Base-by-base conservation (phyloP, 2,797 vertebrate genomes). In the Onychomys leucogaster region DNA sequence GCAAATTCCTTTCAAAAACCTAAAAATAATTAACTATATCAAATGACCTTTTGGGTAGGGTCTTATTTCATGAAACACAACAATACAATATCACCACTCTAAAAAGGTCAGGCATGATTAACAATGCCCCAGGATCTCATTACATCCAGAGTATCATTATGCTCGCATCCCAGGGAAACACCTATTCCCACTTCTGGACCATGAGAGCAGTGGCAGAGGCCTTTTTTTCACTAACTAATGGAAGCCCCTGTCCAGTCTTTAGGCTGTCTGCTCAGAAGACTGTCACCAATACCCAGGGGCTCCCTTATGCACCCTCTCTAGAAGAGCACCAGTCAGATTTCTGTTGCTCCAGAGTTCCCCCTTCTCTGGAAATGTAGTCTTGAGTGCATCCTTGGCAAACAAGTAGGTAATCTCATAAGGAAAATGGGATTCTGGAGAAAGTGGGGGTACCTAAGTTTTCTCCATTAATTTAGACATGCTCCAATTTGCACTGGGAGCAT, bases 381-480 rank as follows among this genome's bases (percentile, higher is more conserved):
- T 82, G 32, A 63, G 82, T 34, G 21, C 13, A 63, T 63, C 61
- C 34, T 65, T 82, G 89, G 94, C 92, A 94, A 94, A 94, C 25
- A 90, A 78, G 77, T 2, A 81, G 61, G 80, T 85, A 85, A 93
- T 67, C 85, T 14, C 32, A 80, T 76, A 59, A 95, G 13, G 32
- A 12, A 97, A 93, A 91, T 2, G 12, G 46, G 71, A 78, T 90
- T 96, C 91, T 87, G 84, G 82, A 52, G 83, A 91, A 94, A 88
- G 71, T 29, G 6, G 78, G 46, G 94, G 41, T 71, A 63, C 61
- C 71, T 59, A 81, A 86, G 89, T 71, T 95, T 96, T 92, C 84
- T 94, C 73, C 71, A 87, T 89, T 96, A 94, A 96, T 88, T 87
- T 89, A 88, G 96, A 84, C 94, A 94, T 85, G 93, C 89, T 97